These are phyloP conservation scores for Cirrhinus mrigala DNA, from an alignment of 2,797 vertebrate genomes.

Conservation along the genomic window DNA sequence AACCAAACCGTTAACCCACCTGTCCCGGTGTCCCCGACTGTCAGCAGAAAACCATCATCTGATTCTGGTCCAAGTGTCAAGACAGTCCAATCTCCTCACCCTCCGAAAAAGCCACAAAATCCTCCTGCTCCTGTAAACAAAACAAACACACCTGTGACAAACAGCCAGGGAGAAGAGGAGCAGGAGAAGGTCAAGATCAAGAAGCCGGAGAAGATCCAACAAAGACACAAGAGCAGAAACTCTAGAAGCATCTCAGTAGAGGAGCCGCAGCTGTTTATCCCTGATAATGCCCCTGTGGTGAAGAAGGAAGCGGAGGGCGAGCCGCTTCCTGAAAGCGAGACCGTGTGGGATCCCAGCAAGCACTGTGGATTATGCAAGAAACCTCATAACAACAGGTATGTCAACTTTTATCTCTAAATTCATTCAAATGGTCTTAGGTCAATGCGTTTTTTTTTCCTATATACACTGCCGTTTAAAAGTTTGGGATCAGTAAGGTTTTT, in stretches of 20 bases:
- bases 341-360: constrained; percentile 92
- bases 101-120: constrained; percentile 74
- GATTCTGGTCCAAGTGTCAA: constrained; percentile 72
- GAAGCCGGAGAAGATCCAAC: constrained; percentile 87
- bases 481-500: too few relatives aligned
- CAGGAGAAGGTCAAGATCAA: constrained; percentile 86
- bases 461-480: too few relatives aligned
- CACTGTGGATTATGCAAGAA: constrained; percentile 96
- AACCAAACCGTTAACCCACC: constrained; percentile 76
- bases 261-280: constrained; percentile 94
- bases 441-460: background rate
- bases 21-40: constrained; percentile 63
- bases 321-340: constrained; percentile 77
- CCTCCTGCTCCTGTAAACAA: constrained; percentile 67
- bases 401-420: constrained; percentile 20
- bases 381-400: constrained; percentile 95
- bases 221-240: constrained; percentile 87
- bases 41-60: constrained; percentile 73
- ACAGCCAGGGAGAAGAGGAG: constrained; percentile 82
- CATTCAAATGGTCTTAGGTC: background rate
- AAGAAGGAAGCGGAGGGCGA: constrained; percentile 86
- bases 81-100: constrained; percentile 63
- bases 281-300: constrained; percentile 92
- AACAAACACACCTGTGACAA: constrained; percentile 74
- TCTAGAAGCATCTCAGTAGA: constrained; percentile 90